These are phyloP conservation scores for Sebastes minor DNA, from an alignment of 2,797 vertebrate genomes.

Conservation along the genomic window DNA sequence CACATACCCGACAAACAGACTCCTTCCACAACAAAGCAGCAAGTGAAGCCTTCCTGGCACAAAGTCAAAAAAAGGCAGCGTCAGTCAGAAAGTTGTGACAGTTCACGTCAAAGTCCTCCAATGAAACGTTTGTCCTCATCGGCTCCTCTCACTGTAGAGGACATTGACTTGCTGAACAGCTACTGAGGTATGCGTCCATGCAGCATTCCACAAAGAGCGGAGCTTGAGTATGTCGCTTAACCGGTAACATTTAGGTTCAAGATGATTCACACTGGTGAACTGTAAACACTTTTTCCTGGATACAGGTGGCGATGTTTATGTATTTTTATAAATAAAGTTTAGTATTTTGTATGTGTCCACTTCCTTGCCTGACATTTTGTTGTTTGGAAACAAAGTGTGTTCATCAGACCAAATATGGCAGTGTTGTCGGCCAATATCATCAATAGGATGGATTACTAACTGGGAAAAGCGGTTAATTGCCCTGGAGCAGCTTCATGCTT, in stretches of 20 bases:
- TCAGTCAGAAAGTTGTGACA: slow-evolving; percentile 65
- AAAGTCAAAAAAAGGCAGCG: slow-evolving; percentile 81
- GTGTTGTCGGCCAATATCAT: background rate
- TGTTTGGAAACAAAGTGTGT: background rate
- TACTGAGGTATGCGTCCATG: slow-evolving; percentile 80
- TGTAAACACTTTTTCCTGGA: background rate
- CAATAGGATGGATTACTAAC: background rate
- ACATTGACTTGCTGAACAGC: slow-evolving; percentile 90
- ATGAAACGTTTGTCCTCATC: slow-evolving; percentile 81
- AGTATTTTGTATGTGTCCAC: background rate
- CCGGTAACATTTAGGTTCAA: background rate
- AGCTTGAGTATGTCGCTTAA: background rate
- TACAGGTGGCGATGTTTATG: background rate
- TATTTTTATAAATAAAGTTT: slow-evolving; percentile 63
- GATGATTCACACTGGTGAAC: background rate
- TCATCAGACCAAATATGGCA: background rate
- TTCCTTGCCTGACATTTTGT: background rate
- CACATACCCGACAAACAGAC: background rate
- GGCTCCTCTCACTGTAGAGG: slow-evolving; percentile 81
- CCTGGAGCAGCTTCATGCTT: background rate
- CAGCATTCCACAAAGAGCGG: background rate
- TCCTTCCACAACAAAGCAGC: slow-evolving; percentile 17
- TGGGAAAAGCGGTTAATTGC: background rate
- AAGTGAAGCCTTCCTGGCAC: slow-evolving; percentile 42
- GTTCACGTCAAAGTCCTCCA: slow-evolving; percentile 52